Evolutionary conservation across 2,888 invertebrate species (phyloP).

Genomic region (Poecilus cupreus): DNA sequence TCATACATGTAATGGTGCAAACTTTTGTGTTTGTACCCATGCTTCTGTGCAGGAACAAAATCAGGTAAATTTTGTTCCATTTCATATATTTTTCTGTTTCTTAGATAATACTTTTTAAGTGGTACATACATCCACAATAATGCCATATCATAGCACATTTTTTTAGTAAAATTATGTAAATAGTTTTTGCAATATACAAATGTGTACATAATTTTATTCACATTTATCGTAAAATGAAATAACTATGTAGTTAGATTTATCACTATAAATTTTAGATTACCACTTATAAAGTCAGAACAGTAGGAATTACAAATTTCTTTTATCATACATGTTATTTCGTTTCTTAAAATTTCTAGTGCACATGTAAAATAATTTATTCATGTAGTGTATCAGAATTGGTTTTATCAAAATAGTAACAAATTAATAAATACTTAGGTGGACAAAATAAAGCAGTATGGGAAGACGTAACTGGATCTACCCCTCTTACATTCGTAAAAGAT

Average conservation of each 20-base stretch:
- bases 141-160: neutral
- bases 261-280: neutral
- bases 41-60: constrained; percentile 72
- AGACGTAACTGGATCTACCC: constrained; percentile 98
- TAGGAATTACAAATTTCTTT: neutral
- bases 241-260: neutral
- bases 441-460: constrained; percentile 99
- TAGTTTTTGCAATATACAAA: no score
- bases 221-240: neutral
- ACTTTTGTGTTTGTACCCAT: constrained; percentile 72
- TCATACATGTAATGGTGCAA: constrained; percentile 71
- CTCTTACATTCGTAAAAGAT: constrained; percentile 95
- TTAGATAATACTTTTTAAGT: constrained; percentile 17
- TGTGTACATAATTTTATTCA: no score
- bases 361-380: neutral
- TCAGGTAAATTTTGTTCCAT: constrained; percentile 73
- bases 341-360: neutral
- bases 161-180: no score
- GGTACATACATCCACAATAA: constrained; percentile 53
- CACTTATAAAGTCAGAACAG: neutral
- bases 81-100: constrained; percentile 39
- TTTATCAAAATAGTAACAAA: constrained; percentile 44
- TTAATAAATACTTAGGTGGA: constrained; percentile 79
- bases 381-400: neutral
- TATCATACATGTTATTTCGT: constrained; percentile 16